phyloP scores from a whole-genome alignment of 2,888 invertebrate species.

The Colostygia pectinataria region DNA sequence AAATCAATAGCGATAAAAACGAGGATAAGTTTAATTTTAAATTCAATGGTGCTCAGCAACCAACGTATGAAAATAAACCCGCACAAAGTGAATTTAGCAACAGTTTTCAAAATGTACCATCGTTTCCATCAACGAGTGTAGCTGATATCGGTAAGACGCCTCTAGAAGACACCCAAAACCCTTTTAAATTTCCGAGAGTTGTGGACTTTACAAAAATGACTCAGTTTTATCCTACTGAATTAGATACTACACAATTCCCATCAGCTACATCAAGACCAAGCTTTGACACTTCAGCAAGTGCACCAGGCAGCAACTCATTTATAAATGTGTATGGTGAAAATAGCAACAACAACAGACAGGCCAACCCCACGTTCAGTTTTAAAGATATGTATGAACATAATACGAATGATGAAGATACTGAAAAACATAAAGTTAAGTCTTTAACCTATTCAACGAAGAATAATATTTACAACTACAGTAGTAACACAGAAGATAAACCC shows the following conservation, averaged over 20 bases:
- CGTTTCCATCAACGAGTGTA: constrained; percentile 44
- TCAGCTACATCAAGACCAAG: constrained; percentile 44
- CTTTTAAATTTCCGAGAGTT: constrained; percentile 62
- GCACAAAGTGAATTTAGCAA: constrained; percentile 45
- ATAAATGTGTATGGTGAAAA: constrained; percentile 43
- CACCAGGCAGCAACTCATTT: constrained; percentile 42
- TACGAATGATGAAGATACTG: constrained; percentile 43
- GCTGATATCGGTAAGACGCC: constrained; percentile 48
- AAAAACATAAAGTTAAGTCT: constrained; percentile 43
- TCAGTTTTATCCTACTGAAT: constrained; percentile 53
- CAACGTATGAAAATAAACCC: constrained; percentile 48
- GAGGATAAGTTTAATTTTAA: constrained; percentile 45
- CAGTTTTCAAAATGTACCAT: constrained; percentile 47
- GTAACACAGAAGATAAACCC: constrained; percentile 23
- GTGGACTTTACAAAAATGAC: constrained; percentile 69
- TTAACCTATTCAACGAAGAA: constrained; percentile 32
- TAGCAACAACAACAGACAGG: constrained; percentile 43
- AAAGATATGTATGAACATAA: constrained; percentile 44
- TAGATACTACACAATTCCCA: constrained; percentile 57
- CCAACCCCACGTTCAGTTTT: constrained; percentile 38
- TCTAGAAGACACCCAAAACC: constrained; percentile 40
- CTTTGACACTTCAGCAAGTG: constrained; percentile 42
- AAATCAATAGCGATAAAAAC: constrained; percentile 47
- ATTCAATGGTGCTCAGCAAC: constrained; percentile 41
- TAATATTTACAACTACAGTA: constrained; percentile 20